A percentile compares a stretch with the other conserved stretches of the same genome.
These are phyloP conservation scores for Etheostoma perlongum DNA, from an alignment of 2,797 vertebrate species.

Conservation along the genomic window DNA sequence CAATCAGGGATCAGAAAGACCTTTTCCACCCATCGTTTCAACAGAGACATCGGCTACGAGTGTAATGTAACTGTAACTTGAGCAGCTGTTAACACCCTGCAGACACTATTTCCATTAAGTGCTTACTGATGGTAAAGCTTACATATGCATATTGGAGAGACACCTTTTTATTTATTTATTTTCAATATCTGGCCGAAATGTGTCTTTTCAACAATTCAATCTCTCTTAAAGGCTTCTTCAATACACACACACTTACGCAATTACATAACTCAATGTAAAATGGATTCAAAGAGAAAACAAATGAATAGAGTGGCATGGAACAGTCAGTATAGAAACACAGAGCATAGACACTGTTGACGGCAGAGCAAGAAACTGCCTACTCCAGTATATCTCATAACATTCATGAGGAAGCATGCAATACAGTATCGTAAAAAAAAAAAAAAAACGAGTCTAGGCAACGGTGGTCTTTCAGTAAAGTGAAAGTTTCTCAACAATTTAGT, in stretches of 20 bases:
- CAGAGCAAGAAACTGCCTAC: not conserved
- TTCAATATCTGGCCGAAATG: not conserved
- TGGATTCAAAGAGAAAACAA: not conserved
- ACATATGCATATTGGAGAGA: not conserved
- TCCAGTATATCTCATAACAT: not conserved
- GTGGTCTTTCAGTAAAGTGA: slow-evolving; percentile 4
- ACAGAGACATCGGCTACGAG: not conserved
- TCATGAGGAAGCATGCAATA: not conserved
- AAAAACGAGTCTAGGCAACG: not conserved
- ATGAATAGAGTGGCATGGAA: not conserved
- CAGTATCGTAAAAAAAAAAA: not conserved
- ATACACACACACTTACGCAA: not conserved
- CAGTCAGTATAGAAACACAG: not conserved
- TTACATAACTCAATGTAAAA: not conserved
- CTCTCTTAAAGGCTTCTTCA: not conserved
- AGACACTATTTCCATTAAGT: not conserved
- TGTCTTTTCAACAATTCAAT: slow-evolving; percentile 1
- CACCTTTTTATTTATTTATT: not conserved
- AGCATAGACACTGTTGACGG: not conserved
- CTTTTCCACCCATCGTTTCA: not conserved
- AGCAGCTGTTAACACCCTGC: slow-evolving; percentile 6
- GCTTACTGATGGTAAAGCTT: slow-evolving; percentile 1
- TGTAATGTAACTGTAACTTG: slow-evolving; percentile 16
- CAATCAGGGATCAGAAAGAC: not conserved
- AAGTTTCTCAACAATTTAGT: slow-evolving; percentile 26